Percentiles rank a stretch among this genome's conserved stretches.
phyloP scores from a whole-genome alignment of 2,888 invertebrate genomes.

The Trichacis sp. region DNA sequence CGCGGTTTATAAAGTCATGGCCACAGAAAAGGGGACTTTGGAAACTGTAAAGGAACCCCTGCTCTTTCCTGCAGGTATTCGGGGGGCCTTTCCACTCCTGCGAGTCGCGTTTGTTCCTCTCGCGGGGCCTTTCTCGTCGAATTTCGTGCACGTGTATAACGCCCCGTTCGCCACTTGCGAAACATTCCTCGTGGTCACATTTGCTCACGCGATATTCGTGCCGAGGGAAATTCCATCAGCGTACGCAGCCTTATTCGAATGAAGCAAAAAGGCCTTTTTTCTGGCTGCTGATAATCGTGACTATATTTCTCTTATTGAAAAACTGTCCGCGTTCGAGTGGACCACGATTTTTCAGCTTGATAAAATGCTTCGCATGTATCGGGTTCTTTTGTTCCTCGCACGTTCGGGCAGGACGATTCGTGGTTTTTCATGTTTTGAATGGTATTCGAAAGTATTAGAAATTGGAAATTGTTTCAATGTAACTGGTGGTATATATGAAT shows the following conservation, averaged over 20 bases:
- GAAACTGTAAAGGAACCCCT: no score
- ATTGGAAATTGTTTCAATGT: no score
- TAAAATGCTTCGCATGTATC: neutral
- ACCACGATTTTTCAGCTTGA: neutral
- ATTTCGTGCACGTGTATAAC: conserved; percentile 15
- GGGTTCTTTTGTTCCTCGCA: neutral
- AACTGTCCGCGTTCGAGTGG: neutral
- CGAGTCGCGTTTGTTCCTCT: no score
- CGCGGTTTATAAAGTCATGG: no score
- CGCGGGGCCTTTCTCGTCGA: conserved; percentile 6
- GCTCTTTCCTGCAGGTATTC: no score
- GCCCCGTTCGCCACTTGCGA: neutral
- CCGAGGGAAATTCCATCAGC: conserved; percentile 4
- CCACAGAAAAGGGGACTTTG: no score
- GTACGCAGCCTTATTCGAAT: neutral
- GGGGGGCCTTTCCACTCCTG: no score
- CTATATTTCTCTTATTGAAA: neutral
- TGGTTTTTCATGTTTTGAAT: no score
- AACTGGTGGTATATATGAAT: no score
- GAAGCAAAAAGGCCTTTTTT: neutral
- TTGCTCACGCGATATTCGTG: conserved; percentile 12
- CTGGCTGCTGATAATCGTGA: neutral
- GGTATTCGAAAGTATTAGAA: no score
- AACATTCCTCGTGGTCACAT: conserved; percentile 22
- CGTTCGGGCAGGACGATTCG: no score